Percentiles rank a stretch among this genome's conserved stretches.
Conservation (phyloP, 2,113 vertebrate genomes). For the Heterotis niloticus region DNA sequence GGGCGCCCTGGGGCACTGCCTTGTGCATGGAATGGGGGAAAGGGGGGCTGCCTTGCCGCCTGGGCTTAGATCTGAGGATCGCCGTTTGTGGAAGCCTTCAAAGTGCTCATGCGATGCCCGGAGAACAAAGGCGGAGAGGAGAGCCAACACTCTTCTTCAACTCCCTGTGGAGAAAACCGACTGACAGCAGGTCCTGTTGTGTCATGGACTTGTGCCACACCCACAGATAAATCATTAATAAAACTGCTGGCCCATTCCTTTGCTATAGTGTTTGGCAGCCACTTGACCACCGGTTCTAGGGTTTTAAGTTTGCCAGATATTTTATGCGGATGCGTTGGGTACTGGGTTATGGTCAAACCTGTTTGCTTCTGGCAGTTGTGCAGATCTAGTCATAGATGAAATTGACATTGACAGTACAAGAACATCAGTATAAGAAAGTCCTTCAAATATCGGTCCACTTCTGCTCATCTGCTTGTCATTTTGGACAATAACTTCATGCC, state of each 20-base stretch:
- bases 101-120: background rate
- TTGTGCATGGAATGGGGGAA: background rate
- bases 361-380: background rate
- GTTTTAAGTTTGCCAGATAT: background rate
- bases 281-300: conserved; percentile 1
- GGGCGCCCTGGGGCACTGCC: too few species aligned
- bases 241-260: background rate
- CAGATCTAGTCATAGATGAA: conserved; percentile 1
- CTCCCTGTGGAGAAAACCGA: conserved; percentile 2
- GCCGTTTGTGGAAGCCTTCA: conserved; percentile 10
- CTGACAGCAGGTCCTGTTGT: background rate
- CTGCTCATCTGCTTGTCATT: too few species aligned
- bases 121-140: conserved; percentile 18
- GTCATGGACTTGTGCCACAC: background rate
- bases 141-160: background rate
- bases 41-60: background rate
- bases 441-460: background rate
- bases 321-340: background rate
- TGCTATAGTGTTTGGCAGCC: conserved; percentile 6
- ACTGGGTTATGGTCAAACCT: background rate
- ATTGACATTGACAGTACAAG: background rate
- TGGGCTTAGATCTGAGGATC: conserved; percentile 13
- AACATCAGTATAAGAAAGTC: background rate
- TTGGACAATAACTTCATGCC: too few species aligned
- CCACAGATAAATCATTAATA: conserved; percentile 16